Evolutionary conservation across 30 jellyfish, hydroid and myxozoan species (phyloP), one percentile per base, ranked within the genome.

Genomic region (Aurelia sp.): DNA sequence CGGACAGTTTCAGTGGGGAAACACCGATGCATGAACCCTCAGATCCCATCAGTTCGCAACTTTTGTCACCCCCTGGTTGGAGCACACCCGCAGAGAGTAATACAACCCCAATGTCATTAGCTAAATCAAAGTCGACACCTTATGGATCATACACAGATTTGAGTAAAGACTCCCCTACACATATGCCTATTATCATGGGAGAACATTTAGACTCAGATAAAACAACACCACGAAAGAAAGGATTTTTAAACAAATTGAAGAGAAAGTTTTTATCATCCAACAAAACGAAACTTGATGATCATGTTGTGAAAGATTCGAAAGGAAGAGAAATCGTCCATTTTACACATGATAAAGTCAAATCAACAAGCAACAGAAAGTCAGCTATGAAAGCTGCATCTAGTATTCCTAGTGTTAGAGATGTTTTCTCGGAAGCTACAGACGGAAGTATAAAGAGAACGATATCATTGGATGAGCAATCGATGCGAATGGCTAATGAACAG

Each of bases 141-240:
- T 84, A 84, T 50, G 93, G 93, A 41, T 84, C 93, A 44, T 84
- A 84, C 76, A 72, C 87, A 4, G 93, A 84, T 63, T 76, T 84
- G 74, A 47, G 81, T 21, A 84, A 84, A 48, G 88, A 61, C 40
- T 57, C 88, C 38, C 74, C 85, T 16, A 63, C 79, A 11, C 93
- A 84, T 38, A 72, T 72, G 76, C 93, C 93, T 33, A 67, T 84
- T 16, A 84, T 84, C n/a, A 84, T 84, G 93, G 93, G 93, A 51
- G 93, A 84, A 27, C 78, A 52, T 44, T 35, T 60, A 4, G 92
- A 82, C 17, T 9, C 80, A 13, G 71, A 24, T 41, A 72, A 47
- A 27, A 17, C 82, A n/a, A 62, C 78, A 35, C 79, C 63, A 47
- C 79, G 80, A 75, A 88, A 78, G 76, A 88, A 88, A 33, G 91